phyloP scores from a whole-genome alignment of 1,140 invertebrate genomes.

The Arctopsyche grandis region DNA sequence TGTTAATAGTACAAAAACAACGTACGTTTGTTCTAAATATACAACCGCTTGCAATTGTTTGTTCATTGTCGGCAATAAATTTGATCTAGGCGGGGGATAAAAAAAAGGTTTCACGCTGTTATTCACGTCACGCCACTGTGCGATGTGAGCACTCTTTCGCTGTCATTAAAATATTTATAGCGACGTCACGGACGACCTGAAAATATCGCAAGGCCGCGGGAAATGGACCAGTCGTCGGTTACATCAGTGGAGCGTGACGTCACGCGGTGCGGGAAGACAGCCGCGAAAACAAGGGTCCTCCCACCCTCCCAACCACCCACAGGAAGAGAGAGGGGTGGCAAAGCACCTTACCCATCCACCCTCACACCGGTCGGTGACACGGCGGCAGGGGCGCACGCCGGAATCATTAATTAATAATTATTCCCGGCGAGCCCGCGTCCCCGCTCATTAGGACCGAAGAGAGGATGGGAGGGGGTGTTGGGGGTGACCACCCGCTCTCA shows the following conservation, averaged over 20 bases:
- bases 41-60: no score
- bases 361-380: background rate
- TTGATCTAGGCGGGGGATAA: no score
- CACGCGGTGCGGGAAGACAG: background rate
- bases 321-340: background rate
- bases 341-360: background rate
- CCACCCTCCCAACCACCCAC: background rate
- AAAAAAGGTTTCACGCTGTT: no score
- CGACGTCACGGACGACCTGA: background rate
- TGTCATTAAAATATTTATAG: slow-evolving; percentile 23
- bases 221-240: background rate
- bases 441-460: slow-evolving; percentile 38
- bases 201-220: background rate
- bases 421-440: slow-evolving; percentile 35
- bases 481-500: background rate
- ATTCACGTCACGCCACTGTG: no score
- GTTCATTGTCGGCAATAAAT: no score
- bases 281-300: background rate
- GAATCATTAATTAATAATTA: slow-evolving; percentile 50
- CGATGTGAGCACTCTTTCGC: no score
- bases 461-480: no score
- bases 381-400: background rate
- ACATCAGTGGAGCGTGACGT: background rate
- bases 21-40: no score
- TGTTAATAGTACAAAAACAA: no score